Evolutionary conservation across 2,888 invertebrate species (phyloP).

Genomic region (Uloborus plumipes): DNA sequence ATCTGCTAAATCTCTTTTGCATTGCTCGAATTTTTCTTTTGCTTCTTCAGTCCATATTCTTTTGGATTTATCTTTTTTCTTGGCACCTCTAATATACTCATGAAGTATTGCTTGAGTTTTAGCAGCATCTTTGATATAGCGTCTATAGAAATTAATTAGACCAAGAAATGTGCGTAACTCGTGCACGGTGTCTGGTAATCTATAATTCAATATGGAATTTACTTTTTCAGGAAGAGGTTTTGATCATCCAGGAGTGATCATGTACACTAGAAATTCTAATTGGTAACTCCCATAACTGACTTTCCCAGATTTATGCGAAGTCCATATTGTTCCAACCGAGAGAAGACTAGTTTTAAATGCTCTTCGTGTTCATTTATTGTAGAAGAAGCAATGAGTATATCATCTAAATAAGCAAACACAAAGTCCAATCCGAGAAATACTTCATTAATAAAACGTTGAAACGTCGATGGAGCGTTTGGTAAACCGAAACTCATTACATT

Average conservation of each 20-base stretch:
- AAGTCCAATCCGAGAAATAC: conserved; percentile 17
- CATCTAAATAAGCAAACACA: conserved; percentile 35
- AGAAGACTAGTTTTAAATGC: too few relatives aligned
- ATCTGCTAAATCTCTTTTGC: too few relatives aligned
- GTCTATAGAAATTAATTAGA: conserved; percentile 1
- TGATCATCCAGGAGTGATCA: conserved; percentile 9
- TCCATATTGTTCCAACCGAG: too few relatives aligned
- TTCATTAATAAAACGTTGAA: conserved; percentile 16
- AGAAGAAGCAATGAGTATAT: conserved; percentile 22
- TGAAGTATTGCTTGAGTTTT: not conserved
- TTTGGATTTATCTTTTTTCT: conserved; percentile 3
- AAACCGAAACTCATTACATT: conserved; percentile 28
- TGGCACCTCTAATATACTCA: too few relatives aligned
- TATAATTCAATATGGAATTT: not conserved
- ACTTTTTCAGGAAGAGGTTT: not conserved
- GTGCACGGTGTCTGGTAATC: too few relatives aligned
- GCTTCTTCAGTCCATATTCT: conserved; percentile 5
- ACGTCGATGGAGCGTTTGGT: conserved; percentile 3
- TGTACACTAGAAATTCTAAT: conserved; percentile 21
- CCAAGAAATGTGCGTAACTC: too few relatives aligned
- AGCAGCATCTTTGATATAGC: conserved; percentile 13
- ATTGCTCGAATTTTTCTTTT: not conserved
- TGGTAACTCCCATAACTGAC: conserved; percentile 8
- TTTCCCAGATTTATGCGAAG: too few relatives aligned
- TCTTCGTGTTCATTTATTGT: too few relatives aligned